These are phyloP conservation scores for Ectobius pallidus DNA, from an alignment of 2,888 invertebrate species.

Conservation along the genomic window DNA sequence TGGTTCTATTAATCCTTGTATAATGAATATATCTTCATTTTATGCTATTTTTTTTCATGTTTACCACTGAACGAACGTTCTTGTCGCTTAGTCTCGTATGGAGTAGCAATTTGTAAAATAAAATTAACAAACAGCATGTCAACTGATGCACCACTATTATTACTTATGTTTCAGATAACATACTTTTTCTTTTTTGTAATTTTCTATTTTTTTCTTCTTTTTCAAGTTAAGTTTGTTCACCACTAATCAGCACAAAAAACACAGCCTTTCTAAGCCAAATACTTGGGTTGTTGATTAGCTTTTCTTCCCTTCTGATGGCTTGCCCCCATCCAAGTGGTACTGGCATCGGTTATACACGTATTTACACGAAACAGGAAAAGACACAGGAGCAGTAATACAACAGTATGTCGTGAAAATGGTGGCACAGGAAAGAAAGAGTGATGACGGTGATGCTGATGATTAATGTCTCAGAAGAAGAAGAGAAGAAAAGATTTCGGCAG, in stretches of 20 bases:
- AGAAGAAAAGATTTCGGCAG: conserved; percentile 31
- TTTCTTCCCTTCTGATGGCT: conserved; percentile 5
- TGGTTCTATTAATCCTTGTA: neutral
- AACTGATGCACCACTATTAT: conserved; percentile 37
- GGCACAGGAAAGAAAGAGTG: neutral
- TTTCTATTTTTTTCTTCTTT: neutral
- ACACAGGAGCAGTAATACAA: conserved; percentile 18
- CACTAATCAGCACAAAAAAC: conserved; percentile 49
- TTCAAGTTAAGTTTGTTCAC: conserved; percentile 5
- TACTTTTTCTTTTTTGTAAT: conserved; percentile 10
- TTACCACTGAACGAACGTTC: conserved; percentile 19
- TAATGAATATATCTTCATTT: conserved; percentile 17
- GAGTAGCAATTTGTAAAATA: conserved; percentile 26
- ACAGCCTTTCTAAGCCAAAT: conserved; percentile 68
- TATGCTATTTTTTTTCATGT: conserved; percentile 10
- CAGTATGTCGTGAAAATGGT: neutral
- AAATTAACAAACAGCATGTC: conserved; percentile 36
- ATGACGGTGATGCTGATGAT: neutral
- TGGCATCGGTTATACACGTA: conserved; percentile 2
- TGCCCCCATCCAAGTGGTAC: conserved; percentile 4
- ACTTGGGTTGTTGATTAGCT: conserved; percentile 54
- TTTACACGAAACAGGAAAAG: conserved; percentile 16
- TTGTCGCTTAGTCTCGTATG: conserved; percentile 24
- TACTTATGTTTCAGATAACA: conserved; percentile 12
- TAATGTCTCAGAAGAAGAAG: conserved; percentile 1